Evolutionary conservation across 2,888 invertebrate genomes (phyloP), one percentile per base, ranked within the genome.

Genomic region (Lasioglossum morio): DNA sequence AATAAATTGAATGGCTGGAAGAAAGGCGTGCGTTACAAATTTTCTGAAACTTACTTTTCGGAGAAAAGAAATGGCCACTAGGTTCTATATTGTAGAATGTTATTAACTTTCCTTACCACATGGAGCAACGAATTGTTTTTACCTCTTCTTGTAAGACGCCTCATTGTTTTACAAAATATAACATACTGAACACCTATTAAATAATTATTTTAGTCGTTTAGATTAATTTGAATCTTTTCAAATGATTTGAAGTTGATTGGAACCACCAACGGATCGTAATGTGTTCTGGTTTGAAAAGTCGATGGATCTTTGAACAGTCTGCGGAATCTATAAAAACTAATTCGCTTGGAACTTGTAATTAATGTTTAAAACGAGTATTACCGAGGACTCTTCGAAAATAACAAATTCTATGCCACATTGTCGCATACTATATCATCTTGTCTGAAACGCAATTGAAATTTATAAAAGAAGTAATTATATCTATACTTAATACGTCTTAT

Each of bases 251-350:
- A 4, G 14, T 30, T 2, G 23, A 34, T 66, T 66, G 23, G 4
- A 37, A 69, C 1, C 10, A 34, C 4, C 4, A 19, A 34, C 66
- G 66, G 66, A 69, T 37, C 66, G 37, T 37, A 69, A 37, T 37
- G 37, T 69, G 23, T 23, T n/a, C 27, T 37, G 16, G 66, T 40
- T 34, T 53, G 27, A 34, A 14, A 30, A 34, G 40, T 76, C 73
- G 48, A 73, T 23, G 40, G 57, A 60, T 75, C 60, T 40, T 40
- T 40, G 75, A 76, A 76, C 60, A 40, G 48, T 53, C n/a, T n/a
- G 30, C 34, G 34, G 48, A 73, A 48, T 37, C 23, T n/a, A 40
- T 12, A n/a, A 23, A 40, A 1, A n/a, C 2, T 37, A 12, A 40
- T 70, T 70, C 23, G 37, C 40, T 70, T 70, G 37, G n/a, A 70